A percentile compares a stretch with the other conserved stretches of the same genome.
These are phyloP conservation scores for Scaptomyza montana DNA, from an alignment of 1,140 invertebrate species.

Conservation along the genomic window DNA sequence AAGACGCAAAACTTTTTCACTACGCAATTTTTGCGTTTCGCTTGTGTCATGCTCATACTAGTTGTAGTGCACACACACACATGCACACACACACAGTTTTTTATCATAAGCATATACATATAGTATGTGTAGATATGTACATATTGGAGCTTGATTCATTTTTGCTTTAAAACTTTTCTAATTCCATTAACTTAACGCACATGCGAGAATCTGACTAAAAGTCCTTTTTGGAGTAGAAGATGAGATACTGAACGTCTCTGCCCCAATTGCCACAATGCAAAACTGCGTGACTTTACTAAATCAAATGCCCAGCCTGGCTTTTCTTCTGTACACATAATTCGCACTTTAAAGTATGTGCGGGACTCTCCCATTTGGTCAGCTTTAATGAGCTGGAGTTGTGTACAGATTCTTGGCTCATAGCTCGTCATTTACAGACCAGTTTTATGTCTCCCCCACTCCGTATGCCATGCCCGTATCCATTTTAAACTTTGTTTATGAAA, in stretches of 20 bases:
- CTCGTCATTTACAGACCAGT: conserved; percentile 46
- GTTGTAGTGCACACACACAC: conserved; percentile 36
- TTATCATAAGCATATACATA: conserved; percentile 38
- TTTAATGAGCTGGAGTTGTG: conserved; percentile 77
- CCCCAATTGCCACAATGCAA: conserved; percentile 46
- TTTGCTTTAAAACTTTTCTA: conserved; percentile 79
- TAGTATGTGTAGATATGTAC: conserved; percentile 25
- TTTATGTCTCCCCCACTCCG: conserved; percentile 36
- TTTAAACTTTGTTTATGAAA: conserved; percentile 59
- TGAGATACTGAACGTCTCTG: conserved; percentile 24
- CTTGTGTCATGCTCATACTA: conserved; percentile 44
- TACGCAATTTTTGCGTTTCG: conserved; percentile 70
- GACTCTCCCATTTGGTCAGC: conserved; percentile 16
- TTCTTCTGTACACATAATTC: conserved; percentile 16
- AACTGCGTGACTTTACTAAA: conserved; percentile 35
- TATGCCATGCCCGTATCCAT: not conserved
- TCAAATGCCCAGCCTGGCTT: no score
- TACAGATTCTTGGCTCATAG: conserved; percentile 53
- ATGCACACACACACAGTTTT: conserved; percentile 43
- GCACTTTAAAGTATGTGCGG: conserved; percentile 45
- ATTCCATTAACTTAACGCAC: conserved; percentile 81
- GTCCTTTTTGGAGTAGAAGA: conserved; percentile 21
- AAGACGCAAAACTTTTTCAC: conserved; percentile 73
- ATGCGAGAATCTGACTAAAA: conserved; percentile 53
- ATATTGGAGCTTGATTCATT: conserved; percentile 43